phyloP scores from a whole-genome alignment of 2,797 vertebrate genomes.

The Epinephelus awoara region DNA sequence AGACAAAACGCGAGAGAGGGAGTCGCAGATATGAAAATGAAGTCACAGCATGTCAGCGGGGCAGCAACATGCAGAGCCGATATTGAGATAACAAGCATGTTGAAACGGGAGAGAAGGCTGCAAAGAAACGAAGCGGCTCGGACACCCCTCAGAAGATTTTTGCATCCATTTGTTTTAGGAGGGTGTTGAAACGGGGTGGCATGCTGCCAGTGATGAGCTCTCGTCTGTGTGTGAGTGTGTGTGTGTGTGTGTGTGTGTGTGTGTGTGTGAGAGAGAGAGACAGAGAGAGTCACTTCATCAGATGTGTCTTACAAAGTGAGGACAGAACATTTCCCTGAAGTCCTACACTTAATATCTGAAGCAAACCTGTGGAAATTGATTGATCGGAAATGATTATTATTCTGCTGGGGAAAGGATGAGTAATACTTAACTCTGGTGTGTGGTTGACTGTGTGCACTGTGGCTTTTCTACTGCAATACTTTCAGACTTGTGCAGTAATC shows the following conservation, averaged over 20 bases:
- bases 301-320: constrained; percentile 50
- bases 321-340: constrained; percentile 45
- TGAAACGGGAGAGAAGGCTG: constrained; percentile 35
- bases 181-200: constrained; percentile 64
- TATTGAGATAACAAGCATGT: constrained; percentile 77
- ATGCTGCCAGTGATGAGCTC: constrained; percentile 64
- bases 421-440: constrained; percentile 26
- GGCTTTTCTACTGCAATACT: constrained; percentile 28
- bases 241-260: constrained; percentile 11
- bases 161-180: constrained; percentile 60
- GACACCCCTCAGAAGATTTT: constrained; percentile 63
- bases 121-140: constrained; percentile 41
- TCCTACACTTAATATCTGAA: constrained; percentile 44
- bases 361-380: constrained; percentile 49
- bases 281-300: constrained; percentile 44
- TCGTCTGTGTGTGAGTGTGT: constrained; percentile 14
- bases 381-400: constrained; percentile 40
- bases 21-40: constrained; percentile 62
- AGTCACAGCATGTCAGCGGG: constrained; percentile 70
- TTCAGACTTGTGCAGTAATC: constrained; percentile 29
- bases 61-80: constrained; percentile 57
- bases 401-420: constrained; percentile 17
- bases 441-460: constrained; percentile 17
- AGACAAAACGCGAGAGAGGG: constrained; percentile 6
- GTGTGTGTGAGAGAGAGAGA: no score